Conservation (phyloP, 2,113 vertebrate genomes). For the Apaloderma vittatum region DNA sequence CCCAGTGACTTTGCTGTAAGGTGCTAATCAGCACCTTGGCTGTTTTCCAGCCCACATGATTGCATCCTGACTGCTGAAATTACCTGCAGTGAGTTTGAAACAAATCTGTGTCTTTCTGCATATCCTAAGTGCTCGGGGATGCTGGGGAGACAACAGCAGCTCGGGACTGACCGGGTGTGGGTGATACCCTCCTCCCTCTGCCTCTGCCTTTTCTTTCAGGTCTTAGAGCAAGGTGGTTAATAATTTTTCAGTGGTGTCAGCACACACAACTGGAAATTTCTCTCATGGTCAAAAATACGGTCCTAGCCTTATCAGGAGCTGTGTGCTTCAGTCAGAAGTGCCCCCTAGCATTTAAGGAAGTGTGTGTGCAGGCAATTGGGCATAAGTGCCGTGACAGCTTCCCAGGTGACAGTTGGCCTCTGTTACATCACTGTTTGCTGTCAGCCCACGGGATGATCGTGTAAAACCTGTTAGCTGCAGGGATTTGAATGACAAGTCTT, state of each 20-base stretch:
- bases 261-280: not conserved
- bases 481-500: not conserved
- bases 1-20: not conserved
- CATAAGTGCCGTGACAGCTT: not conserved
- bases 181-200: not conserved
- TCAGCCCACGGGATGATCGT: accelerated
- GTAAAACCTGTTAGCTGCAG: not conserved
- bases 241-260: not conserved
- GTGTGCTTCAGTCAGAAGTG: not conserved
- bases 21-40: not conserved
- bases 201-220: not conserved
- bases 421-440: not conserved
- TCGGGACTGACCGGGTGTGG: not conserved
- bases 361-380: accelerated
- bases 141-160: not conserved
- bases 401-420: not conserved
- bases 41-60: not conserved
- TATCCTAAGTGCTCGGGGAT: not conserved
- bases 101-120: not conserved
- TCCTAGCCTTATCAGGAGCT: not conserved
- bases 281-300: not conserved
- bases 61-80: not conserved
- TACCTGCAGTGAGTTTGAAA: not conserved
- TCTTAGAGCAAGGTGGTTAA: not conserved
- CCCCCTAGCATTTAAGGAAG: not conserved